These are phyloP conservation scores for Vireo altiloquus DNA, from an alignment of 2,113 vertebrate genomes.

Conservation along the genomic window DNA sequence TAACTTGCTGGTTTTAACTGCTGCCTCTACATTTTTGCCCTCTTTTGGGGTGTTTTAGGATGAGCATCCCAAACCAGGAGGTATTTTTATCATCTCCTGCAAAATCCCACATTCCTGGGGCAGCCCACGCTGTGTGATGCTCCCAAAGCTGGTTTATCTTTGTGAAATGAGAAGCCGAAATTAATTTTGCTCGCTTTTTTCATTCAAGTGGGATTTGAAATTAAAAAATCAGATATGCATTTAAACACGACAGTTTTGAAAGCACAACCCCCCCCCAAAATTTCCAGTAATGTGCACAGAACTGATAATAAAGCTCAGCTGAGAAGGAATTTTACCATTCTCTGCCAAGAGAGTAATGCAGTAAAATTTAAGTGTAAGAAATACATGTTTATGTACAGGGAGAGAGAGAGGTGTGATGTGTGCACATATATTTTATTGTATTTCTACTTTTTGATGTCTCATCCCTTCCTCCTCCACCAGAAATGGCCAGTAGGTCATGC, in stretches of 20 bases:
- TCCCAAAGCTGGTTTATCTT: background rate
- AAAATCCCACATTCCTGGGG: background rate
- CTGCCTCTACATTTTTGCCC: background rate
- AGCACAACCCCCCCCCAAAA: background rate
- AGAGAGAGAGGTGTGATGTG: background rate
- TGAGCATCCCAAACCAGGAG: background rate
- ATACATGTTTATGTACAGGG: accelerated
- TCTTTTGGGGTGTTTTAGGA: background rate
- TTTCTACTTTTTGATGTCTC: background rate
- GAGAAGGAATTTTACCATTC: background rate
- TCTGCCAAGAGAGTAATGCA: background rate
- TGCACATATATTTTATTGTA: background rate
- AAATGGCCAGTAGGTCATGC: background rate
- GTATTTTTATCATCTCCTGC: background rate
- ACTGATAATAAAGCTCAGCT: background rate
- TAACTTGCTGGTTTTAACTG: background rate
- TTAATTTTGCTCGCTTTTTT: background rate
- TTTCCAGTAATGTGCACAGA: background rate
- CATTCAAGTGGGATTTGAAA: background rate
- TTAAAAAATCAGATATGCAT: background rate
- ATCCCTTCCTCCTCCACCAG: background rate
- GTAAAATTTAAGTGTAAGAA: background rate
- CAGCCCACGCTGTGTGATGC: background rate
- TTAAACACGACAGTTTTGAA: background rate
- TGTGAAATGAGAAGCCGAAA: background rate